A percentile compares a stretch with the other conserved stretches of the same genome.
These are phyloP conservation scores for Rhinella marina DNA, from an alignment of 2,797 vertebrate genomes.

Conservation along the genomic window DNA sequence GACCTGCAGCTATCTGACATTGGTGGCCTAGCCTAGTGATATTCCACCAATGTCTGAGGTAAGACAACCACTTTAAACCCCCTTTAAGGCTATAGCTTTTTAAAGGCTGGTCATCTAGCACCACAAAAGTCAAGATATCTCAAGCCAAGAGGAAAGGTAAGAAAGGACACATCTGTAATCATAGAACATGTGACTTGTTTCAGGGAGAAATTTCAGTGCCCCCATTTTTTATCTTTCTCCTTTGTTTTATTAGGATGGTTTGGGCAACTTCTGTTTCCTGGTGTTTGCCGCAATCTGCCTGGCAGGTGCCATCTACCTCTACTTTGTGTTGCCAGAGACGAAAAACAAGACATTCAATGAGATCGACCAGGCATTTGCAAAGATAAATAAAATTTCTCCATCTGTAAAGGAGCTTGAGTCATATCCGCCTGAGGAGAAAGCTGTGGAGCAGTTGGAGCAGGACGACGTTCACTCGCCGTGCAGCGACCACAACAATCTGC, in stretches of 20 bases:
- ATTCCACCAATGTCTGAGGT: too few relatives aligned
- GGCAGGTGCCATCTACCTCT: conserved; percentile 80
- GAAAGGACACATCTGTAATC: too few relatives aligned
- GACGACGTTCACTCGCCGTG: conserved; percentile 53
- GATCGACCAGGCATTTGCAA: conserved; percentile 90
- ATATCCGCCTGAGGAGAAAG: conserved; percentile 5
- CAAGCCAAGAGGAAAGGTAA: too few relatives aligned
- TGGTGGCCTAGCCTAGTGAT: too few relatives aligned
- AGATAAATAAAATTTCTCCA: conserved; percentile 80
- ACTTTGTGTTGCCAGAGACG: conserved; percentile 89
- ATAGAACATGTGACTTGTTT: too few relatives aligned
- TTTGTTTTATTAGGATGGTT: conserved; percentile 74
- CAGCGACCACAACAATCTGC: conserved; percentile 55
- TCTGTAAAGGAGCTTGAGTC: conserved; percentile 72
- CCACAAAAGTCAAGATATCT: too few relatives aligned
- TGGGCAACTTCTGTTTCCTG: conserved; percentile 87
- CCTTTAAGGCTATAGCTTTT: too few relatives aligned
- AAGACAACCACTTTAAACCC: too few relatives aligned
- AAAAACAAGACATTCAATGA: conserved; percentile 92
- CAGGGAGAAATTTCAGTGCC: background rate
- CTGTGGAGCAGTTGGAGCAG: conserved; percentile 53
- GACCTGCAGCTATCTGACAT: too few relatives aligned
- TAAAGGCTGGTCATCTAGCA: too few relatives aligned
- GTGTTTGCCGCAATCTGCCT: conserved; percentile 85
- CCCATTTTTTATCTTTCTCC: conserved; percentile 20